Conservation (phyloP, 1,140 invertebrate genomes). For the Trichonephila clavata region DNA sequence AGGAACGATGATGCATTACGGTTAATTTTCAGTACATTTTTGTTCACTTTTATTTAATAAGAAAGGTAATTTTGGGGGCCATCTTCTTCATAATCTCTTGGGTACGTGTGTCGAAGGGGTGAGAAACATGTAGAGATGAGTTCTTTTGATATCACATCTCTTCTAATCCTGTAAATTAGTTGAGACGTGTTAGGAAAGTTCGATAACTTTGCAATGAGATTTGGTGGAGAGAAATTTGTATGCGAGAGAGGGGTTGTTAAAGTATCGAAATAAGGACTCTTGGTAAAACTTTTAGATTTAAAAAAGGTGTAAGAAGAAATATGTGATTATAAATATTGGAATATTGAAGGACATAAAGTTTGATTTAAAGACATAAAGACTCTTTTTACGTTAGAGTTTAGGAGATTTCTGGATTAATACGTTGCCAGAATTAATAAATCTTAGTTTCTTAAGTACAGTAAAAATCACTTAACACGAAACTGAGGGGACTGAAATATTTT, state of each 20-base stretch:
- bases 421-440: too few species aligned
- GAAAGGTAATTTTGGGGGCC: constrained; percentile 58
- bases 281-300: neutral
- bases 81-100: constrained; percentile 53
- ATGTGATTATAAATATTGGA: too few species aligned
- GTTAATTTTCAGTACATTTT: constrained; percentile 68
- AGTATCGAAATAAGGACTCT: neutral
- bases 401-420: too few species aligned
- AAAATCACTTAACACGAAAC: too few species aligned
- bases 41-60: constrained; percentile 72
- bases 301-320: too few species aligned
- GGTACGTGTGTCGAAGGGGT: neutral
- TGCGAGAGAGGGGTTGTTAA: neutral
- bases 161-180: neutral
- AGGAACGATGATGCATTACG: constrained; percentile 64
- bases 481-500: too few species aligned
- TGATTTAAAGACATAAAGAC: too few species aligned
- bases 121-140: neutral
- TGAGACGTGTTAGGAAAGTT: neutral
- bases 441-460: too few species aligned
- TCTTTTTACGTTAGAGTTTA: too few species aligned
- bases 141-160: neutral
- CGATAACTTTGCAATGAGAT: neutral
- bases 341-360: too few species aligned
- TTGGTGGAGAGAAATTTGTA: neutral